phyloP scores from a whole-genome alignment of 2,113 vertebrate species.

The Oncorhynchus tshawytscha region DNA sequence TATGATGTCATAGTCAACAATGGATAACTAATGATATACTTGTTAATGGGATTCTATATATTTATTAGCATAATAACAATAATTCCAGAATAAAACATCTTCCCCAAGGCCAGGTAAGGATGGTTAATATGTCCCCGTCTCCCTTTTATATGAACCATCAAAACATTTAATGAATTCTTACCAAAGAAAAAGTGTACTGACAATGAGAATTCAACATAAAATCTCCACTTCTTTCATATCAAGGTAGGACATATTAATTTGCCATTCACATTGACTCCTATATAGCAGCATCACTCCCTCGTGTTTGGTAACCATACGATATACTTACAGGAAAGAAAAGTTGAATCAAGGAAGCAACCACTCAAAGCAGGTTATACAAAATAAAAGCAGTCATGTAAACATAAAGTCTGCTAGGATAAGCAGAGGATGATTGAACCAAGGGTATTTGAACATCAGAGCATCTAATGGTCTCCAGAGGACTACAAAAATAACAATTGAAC shows the following conservation, averaged over 20 bases:
- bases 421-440: slow-evolving; percentile 45
- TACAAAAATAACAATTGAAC: slow-evolving; percentile 41
- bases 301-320: slow-evolving; percentile 32
- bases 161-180: slow-evolving; percentile 55
- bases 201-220: slow-evolving; percentile 36
- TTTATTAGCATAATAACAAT: slow-evolving; percentile 15
- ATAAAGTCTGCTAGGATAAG: slow-evolving; percentile 43
- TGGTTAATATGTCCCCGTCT: slow-evolving; percentile 35
- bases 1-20: slow-evolving; percentile 24
- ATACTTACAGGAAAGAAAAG: neutral
- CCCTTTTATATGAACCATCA: slow-evolving; percentile 48
- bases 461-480: neutral
- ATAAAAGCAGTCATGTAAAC: slow-evolving; percentile 33
- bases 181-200: slow-evolving; percentile 28
- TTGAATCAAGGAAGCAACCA: slow-evolving; percentile 22
- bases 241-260: slow-evolving; percentile 31
- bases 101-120: slow-evolving; percentile 51
- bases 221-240: slow-evolving; percentile 59
- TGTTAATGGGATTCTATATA: slow-evolving; percentile 31
- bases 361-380: slow-evolving; percentile 20
- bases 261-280: slow-evolving; percentile 13
- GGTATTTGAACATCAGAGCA: slow-evolving; percentile 36
- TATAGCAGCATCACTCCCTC: slow-evolving; percentile 44
- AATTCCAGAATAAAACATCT: slow-evolving; percentile 34
- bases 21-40: slow-evolving; percentile 42